Conservation (phyloP, 2,888 invertebrate species). For the Fragum fragum region DNA sequence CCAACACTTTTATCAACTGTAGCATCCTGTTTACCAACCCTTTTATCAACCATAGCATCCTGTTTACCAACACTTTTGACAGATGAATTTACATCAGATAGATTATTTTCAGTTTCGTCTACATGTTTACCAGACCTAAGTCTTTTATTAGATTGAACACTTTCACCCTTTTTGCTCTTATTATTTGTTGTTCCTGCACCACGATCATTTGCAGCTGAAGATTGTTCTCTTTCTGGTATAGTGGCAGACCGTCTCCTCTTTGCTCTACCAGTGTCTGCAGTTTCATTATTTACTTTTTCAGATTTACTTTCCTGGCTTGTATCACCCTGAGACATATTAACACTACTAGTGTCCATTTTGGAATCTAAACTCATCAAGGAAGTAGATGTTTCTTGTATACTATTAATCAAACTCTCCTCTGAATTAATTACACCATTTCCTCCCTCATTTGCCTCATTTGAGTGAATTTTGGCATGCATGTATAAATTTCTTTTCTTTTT, state of each 20-base stretch:
- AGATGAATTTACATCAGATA: background rate
- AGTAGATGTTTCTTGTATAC: background rate
- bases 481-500: slow-evolving; percentile 62
- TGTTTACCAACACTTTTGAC: background rate
- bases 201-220: background rate
- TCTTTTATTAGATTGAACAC: background rate
- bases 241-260: background rate
- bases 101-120: background rate
- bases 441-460: slow-evolving; percentile 1
- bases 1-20: too few species aligned
- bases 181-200: background rate
- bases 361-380: background rate
- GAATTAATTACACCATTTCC: background rate
- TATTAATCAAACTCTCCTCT: background rate
- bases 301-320: background rate
- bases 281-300: background rate
- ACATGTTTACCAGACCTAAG: background rate
- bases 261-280: background rate
- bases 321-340: slow-evolving; percentile 24
- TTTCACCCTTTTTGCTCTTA: background rate
- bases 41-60: background rate
- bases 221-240: background rate
- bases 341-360: slow-evolving; percentile 4
- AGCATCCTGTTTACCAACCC: background rate
- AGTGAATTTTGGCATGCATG: slow-evolving; percentile 59